Base-by-base conservation (phyloP, 2,888 invertebrate species). In the Drosophila paramelanica region DNA sequence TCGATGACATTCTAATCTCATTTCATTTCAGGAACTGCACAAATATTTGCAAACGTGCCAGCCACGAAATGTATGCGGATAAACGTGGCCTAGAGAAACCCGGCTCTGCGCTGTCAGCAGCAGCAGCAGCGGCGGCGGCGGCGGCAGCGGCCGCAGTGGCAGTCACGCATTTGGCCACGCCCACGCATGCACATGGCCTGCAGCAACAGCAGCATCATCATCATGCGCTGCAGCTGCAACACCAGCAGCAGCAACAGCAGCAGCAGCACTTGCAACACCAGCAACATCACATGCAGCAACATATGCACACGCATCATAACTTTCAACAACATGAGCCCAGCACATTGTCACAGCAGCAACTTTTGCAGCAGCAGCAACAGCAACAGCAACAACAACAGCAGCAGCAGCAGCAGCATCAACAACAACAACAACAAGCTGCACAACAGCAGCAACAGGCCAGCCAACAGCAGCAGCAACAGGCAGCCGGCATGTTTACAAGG, bases 401-500 rank as follows among this genome's bases (percentile, higher is more conserved):
- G 0, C 59, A 62, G 17, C 81, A 75, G 7, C 79, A 77, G 33
- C 81, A 81, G 17, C 86, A 85, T 3, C 85, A 17, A 17, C 23
- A 23, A 3, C 23, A 85, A 31, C 86, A 85, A 36, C 86, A 77
- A 39, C 79, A 31, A 10, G 31, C 31, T 3, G 31, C 31, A 31
- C 31, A 83, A 20, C 83, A 79, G 36, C 78, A 76, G 51, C 79
- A 78, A 41, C 79, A 77, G 39, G 33, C 66, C 20, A 56, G 36
- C 38, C 84, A 84, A 17, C 83, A 78, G 39, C 82, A 81, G 41
- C 81, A 79, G 11, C 85, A 86, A 62, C 79, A 77, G 57, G 62
- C 83, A 67, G 86, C 86, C 77, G 83, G 83, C 86, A 85, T 85
- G 85, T 85, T 85, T 84, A 85, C 88, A 79, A 80, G 85, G 85